phyloP scores from a whole-genome alignment of 2,113 vertebrate genomes.

The Bufo bufo region DNA sequence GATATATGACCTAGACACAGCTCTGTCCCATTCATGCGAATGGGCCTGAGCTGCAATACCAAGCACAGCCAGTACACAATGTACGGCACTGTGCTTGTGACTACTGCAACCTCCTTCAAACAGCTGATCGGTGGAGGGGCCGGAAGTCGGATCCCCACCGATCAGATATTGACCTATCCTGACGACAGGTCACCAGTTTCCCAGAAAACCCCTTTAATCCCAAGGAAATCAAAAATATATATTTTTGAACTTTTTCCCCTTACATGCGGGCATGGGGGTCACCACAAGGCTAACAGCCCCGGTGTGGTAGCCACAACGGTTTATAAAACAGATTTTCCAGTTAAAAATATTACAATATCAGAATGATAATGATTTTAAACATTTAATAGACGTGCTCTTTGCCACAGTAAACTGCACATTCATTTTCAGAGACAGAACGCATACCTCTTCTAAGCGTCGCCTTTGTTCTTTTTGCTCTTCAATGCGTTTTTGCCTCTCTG shows the following conservation, averaged over 20 bases:
- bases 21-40: too few species aligned
- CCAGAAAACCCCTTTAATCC: not conserved
- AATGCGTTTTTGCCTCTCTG: conserved; percentile 95
- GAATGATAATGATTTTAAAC: not conserved
- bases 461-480: conserved; percentile 98
- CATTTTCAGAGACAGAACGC: not conserved
- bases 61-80: too few species aligned
- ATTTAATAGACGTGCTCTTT: not conserved
- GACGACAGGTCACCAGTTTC: too few species aligned
- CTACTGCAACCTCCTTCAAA: too few species aligned
- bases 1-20: too few species aligned
- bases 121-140: too few species aligned
- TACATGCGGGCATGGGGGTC: not conserved
- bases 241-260: not conserved
- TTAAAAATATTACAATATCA: too few species aligned
- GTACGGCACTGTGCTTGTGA: too few species aligned
- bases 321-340: too few species aligned
- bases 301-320: not conserved
- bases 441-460: conserved; percentile 92
- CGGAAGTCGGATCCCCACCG: too few species aligned
- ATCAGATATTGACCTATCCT: too few species aligned
- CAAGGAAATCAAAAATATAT: not conserved
- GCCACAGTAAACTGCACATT: not conserved
- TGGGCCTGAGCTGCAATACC: too few species aligned
- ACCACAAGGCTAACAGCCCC: not conserved